Conservation (phyloP, 2,888 invertebrate genomes). For the Uloborus plumipes region DNA sequence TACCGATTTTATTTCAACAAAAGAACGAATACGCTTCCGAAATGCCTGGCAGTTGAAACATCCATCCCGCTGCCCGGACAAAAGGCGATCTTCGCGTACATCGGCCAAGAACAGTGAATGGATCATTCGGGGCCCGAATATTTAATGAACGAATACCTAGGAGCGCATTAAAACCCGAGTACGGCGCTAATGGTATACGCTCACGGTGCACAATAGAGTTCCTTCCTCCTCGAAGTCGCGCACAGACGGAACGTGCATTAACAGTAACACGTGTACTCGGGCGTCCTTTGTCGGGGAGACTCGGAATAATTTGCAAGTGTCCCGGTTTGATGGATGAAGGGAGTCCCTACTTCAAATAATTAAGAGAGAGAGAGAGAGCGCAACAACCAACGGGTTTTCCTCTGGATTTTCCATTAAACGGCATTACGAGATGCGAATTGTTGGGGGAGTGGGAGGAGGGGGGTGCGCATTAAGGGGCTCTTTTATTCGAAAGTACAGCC, state of each 20-base stretch:
- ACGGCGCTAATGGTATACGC: slow-evolving; percentile 5
- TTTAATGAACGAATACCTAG: slow-evolving; percentile 3
- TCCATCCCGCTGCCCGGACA: no score
- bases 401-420: slow-evolving; percentile 60
- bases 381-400: slow-evolving; percentile 19
- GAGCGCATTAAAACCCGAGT: slow-evolving; percentile 9
- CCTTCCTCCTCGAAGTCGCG: slow-evolving; percentile 1
- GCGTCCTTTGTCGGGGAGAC: slow-evolving; percentile 48
- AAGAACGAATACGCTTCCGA: no score
- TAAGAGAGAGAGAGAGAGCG: slow-evolving; percentile 37
- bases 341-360: slow-evolving; percentile 51
- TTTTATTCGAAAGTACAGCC: no score
- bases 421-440: slow-evolving; percentile 48
- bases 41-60: no score
- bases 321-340: slow-evolving; percentile 55
- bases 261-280: slow-evolving; percentile 54
- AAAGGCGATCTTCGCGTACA: no score
- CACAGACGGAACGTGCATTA: slow-evolving; percentile 29
- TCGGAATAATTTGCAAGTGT: slow-evolving; percentile 63
- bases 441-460: no score
- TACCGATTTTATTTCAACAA: no score
- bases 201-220: slow-evolving; percentile 13
- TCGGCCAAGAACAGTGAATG: no score
- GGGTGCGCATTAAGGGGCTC: no score
- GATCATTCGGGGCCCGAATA: background rate